These are phyloP conservation scores for Daphoenositta chrysoptera DNA, from an alignment of 2,113 vertebrate species.

Conservation along the genomic window DNA sequence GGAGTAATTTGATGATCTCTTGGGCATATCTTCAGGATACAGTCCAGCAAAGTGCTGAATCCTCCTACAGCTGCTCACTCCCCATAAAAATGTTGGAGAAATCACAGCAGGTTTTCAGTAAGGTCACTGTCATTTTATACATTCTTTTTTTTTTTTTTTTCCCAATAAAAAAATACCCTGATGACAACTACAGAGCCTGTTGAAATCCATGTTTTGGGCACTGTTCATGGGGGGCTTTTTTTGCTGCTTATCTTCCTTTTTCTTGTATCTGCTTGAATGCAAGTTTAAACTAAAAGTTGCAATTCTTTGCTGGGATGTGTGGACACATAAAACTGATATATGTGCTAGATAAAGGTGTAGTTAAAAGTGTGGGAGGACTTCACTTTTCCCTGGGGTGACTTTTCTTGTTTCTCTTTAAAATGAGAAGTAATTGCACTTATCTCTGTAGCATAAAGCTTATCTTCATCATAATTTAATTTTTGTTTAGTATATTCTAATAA, in stretches of 20 bases:
- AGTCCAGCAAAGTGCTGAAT: background rate
- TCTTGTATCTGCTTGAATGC: conserved; percentile 11
- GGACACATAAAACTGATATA: conserved; percentile 70
- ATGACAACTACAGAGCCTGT: background rate
- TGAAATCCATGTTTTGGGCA: background rate
- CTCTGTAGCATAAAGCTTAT: conserved; percentile 64
- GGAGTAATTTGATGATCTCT: background rate
- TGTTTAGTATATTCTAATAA: conserved; percentile 47
- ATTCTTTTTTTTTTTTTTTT: background rate
- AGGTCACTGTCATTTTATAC: background rate
- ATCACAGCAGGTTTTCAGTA: background rate
- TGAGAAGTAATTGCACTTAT: conserved; percentile 73
- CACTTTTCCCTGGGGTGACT: conserved; percentile 55
- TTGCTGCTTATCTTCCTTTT: background rate
- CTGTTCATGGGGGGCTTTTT: background rate
- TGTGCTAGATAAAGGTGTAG: conserved; percentile 61
- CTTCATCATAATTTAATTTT: conserved; percentile 64
- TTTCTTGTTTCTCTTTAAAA: conserved; percentile 65
- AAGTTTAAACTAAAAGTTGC: conserved; percentile 32
- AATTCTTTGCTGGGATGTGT: conserved; percentile 22
- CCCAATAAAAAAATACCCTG: background rate
- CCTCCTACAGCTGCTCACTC: background rate
- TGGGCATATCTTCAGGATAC: background rate
- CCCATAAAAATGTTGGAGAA: background rate
- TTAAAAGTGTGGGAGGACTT: conserved; percentile 64